Percentiles rank a stretch among this genome's conserved stretches.
Evolutionary conservation across 2,113 vertebrate species (phyloP).

Genomic region (Hemicordylus capensis): DNA sequence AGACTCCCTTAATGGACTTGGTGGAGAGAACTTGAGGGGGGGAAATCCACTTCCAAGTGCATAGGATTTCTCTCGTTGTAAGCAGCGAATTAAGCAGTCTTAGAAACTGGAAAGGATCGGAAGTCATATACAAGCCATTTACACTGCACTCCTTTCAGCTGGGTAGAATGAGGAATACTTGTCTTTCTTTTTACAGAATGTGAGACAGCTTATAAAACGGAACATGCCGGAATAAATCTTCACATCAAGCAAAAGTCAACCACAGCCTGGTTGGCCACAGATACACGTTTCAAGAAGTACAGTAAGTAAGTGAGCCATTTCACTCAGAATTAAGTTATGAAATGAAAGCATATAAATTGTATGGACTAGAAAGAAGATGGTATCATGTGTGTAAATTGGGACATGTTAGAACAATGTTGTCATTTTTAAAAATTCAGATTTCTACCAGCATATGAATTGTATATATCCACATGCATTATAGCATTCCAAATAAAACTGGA

Average conservation of each 20-base stretch:
- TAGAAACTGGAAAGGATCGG: slow-evolving; percentile 64
- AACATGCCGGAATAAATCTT: slow-evolving; percentile 28
- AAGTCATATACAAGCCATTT: slow-evolving; percentile 50
- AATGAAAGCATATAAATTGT: not conserved
- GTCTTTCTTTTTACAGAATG: slow-evolving; percentile 43
- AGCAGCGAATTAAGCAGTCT: slow-evolving; percentile 58
- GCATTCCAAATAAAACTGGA: not conserved
- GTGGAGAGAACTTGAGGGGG: slow-evolving; percentile 44
- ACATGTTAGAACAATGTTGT: not conserved
- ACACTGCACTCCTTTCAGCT: slow-evolving; percentile 56
- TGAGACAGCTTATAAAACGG: slow-evolving; percentile 12
- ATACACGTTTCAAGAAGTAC: slow-evolving; percentile 55
- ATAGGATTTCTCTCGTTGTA: slow-evolving; percentile 51
- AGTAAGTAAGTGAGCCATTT: slow-evolving; percentile 22
- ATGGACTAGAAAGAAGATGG: not conserved
- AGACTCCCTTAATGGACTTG: slow-evolving; percentile 63
- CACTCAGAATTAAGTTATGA: not conserved
- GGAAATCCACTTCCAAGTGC: slow-evolving; percentile 34
- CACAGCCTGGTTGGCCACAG: slow-evolving; percentile 19
- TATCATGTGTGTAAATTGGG: too few relatives aligned
- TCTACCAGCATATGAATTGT: not conserved
- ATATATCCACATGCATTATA: not conserved
- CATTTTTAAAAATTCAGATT: not conserved
- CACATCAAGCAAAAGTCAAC: slow-evolving; percentile 26
- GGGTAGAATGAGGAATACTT: slow-evolving; percentile 27